These are phyloP conservation scores for Smutsia gigantea DNA, from an alignment of 2,797 vertebrate genomes.

Conservation along the genomic window DNA sequence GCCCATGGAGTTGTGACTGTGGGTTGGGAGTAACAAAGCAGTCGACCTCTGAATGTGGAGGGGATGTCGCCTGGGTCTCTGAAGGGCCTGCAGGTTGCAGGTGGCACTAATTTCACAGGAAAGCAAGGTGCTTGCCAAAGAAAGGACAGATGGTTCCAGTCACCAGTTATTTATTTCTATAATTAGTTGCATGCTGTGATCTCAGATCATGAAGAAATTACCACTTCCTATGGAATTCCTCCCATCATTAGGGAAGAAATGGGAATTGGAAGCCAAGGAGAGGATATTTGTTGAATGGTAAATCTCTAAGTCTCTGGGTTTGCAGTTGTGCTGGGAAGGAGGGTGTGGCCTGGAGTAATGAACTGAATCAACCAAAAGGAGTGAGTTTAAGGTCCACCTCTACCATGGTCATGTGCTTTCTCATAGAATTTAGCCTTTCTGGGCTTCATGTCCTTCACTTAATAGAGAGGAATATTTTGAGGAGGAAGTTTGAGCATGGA, in stretches of 20 bases:
- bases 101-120: slow-evolving; percentile 80
- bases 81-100: slow-evolving; percentile 70
- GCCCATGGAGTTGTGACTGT: slow-evolving; percentile 39
- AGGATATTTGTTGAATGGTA: not conserved
- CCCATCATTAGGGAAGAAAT: slow-evolving; percentile 21
- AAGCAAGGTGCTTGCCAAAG: slow-evolving; percentile 81
- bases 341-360: not conserved
- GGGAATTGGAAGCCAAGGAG: not conserved
- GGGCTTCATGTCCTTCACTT: not conserved
- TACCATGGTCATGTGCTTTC: not conserved
- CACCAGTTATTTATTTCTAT: slow-evolving; percentile 89
- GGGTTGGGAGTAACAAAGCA: slow-evolving; percentile 25
- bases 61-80: slow-evolving; percentile 61
- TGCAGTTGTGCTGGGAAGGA: not conserved
- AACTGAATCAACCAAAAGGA: not conserved
- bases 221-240: slow-evolving; percentile 78
- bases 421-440: not conserved
- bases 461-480: not conserved
- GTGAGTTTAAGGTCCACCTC: not conserved
- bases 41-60: slow-evolving; percentile 44
- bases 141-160: slow-evolving; percentile 87
- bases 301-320: not conserved
- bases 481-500: not conserved
- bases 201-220: slow-evolving; percentile 82
- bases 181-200: slow-evolving; percentile 86